A percentile compares a stretch with the other conserved stretches of the same genome.
These are phyloP conservation scores for Coilia nasus DNA, from an alignment of 2,797 vertebrate species.

Conservation along the genomic window DNA sequence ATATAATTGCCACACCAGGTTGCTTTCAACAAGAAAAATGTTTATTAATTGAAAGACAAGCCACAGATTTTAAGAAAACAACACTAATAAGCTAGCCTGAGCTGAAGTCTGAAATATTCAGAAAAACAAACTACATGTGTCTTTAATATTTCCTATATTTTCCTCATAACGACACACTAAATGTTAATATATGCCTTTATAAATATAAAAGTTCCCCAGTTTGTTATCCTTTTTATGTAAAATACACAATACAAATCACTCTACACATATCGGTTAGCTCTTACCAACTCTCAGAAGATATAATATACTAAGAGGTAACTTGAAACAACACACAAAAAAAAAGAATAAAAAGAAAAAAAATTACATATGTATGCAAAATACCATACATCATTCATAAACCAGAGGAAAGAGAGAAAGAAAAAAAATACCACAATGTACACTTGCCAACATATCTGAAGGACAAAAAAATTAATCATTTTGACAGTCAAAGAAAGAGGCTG, in stretches of 20 bases:
- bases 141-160: constrained; percentile 98
- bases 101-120: constrained; percentile 99
- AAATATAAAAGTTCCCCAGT: constrained; percentile 99
- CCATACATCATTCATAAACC: constrained; percentile 91
- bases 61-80: constrained; percentile 99
- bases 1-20: not conserved
- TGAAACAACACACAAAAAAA: constrained; percentile 85
- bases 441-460: constrained; percentile 88
- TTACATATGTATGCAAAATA: constrained; percentile 84
- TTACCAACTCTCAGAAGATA: constrained; percentile 94
- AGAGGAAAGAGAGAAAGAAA: constrained; percentile 47
- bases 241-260: constrained; percentile 99
- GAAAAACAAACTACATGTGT: constrained; percentile 99
- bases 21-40: constrained; percentile 92
- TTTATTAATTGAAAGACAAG: constrained; percentile 99
- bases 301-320: constrained; percentile 88
- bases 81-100: constrained; percentile 99
- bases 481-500: constrained; percentile 85
- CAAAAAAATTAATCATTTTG: constrained; percentile 90
- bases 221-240: constrained; percentile 86
- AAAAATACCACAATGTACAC: constrained; percentile 84
- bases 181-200: constrained; percentile 98
- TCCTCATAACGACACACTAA: constrained; percentile 99
- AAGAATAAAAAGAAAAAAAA: constrained; percentile 67
- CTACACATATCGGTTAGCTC: constrained; percentile 93